Conservation (phyloP, 2,113 vertebrate genomes). For the Seriola quinqueradiata region DNA sequence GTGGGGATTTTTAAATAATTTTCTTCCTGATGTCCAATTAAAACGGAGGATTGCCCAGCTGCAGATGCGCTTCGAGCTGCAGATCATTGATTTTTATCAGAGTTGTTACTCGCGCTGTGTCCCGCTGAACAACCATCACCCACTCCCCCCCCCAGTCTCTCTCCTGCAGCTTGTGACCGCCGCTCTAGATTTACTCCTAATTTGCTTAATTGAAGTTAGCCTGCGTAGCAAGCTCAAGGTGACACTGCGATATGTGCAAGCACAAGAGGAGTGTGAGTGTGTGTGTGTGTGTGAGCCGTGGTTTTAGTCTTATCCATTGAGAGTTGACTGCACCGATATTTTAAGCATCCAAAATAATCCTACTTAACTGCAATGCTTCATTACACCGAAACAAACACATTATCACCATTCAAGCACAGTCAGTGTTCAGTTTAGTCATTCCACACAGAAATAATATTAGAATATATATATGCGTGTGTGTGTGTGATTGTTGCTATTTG, state of each 20-base stretch:
- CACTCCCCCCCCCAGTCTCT: slow-evolving; percentile 14
- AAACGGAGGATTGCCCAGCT: slow-evolving; percentile 22
- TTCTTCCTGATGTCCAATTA: slow-evolving; percentile 32
- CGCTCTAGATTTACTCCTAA: slow-evolving; percentile 75
- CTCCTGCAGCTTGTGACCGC: slow-evolving; percentile 62
- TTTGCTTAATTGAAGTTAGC: slow-evolving; percentile 81
- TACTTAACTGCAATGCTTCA: slow-evolving; percentile 15
- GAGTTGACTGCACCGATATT: slow-evolving; percentile 38
- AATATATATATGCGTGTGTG: too few species aligned
- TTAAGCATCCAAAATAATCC: slow-evolving; percentile 51
- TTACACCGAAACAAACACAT: slow-evolving; percentile 57
- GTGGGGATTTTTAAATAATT: slow-evolving; percentile 6
- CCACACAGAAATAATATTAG: background rate
- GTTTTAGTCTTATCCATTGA: slow-evolving; percentile 29
- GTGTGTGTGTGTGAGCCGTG: background rate
- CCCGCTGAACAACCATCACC: slow-evolving; percentile 63
- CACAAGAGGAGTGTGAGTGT: slow-evolving; percentile 5
- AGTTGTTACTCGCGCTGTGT: slow-evolving; percentile 52
- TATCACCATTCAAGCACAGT: slow-evolving; percentile 10
- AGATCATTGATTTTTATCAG: slow-evolving; percentile 73
- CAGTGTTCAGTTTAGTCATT: slow-evolving; percentile 1
- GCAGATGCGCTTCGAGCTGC: slow-evolving; percentile 58
- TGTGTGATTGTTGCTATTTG: background rate
- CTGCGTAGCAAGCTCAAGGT: slow-evolving; percentile 77
- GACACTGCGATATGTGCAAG: slow-evolving; percentile 63